Evolutionary conservation across 2,888 invertebrate genomes (phyloP).

Genomic region (Lasioglossum villosulum): DNA sequence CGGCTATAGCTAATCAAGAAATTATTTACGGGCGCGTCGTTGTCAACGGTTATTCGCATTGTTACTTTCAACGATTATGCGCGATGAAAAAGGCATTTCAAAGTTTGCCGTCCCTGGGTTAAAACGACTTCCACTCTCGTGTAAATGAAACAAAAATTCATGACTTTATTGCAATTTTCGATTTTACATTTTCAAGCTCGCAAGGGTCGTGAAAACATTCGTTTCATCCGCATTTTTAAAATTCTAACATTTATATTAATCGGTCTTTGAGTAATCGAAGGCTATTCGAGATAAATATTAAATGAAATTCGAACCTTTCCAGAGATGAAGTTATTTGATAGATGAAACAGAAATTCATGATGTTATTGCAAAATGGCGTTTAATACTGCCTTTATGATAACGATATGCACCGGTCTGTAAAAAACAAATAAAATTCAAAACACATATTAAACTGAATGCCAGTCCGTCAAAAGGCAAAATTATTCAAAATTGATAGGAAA

Average conservation of each 20-base stretch:
- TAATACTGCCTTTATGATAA: neutral
- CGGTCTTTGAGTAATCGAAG: neutral
- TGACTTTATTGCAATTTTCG: neutral
- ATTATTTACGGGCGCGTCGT: neutral
- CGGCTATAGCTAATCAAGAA: neutral
- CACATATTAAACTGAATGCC: neutral
- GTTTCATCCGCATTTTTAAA: neutral
- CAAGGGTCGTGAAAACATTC: neutral
- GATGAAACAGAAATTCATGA: neutral
- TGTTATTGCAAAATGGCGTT: neutral
- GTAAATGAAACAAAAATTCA: neutral
- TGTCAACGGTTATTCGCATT: neutral
- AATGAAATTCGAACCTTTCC: neutral
- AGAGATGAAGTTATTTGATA: neutral
- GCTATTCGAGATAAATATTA: neutral
- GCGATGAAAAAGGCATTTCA: neutral
- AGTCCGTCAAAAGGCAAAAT: neutral
- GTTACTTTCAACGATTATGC: neutral
- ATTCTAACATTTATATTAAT: neutral
- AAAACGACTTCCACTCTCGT: neutral
- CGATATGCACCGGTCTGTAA: neutral
- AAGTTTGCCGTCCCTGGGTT: neutral
- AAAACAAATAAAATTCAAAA: neutral
- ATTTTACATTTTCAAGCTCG: neutral
- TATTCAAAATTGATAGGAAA: neutral